Base-by-base conservation (phyloP, 1,140 invertebrate species). In the Sitobion miscanthi region DNA sequence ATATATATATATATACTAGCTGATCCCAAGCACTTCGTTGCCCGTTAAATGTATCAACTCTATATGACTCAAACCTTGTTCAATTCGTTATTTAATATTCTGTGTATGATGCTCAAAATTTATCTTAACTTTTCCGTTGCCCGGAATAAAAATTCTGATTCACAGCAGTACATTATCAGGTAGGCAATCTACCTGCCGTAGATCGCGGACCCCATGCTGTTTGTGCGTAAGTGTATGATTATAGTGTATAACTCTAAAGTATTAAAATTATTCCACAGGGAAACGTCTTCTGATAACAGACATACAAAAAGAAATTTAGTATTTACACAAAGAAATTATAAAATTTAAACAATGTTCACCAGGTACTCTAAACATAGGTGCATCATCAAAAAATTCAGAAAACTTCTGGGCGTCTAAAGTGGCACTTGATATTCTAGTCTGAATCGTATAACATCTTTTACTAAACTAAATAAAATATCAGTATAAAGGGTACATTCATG, bases 381-480 rank as follows among this genome's bases (percentile, higher is more conserved):
- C 99, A 95, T 99, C 98, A 95, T 99, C 99, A 95, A 99, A 95
- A 95, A 99, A 99, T 94, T 97, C 97, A 38, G 99, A 99, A 95
- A 99, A 99, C 95, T 99, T 99, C 94, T 99, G 97, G 77, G 99
- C 99, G 96, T 99, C 99, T 54, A 99, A 95, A 0, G 99, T 99
- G 20, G 99, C 99, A 95, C 98, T 99, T 0, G 99, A 99, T 94
- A 99, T 99, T 99, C 99, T 0, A 98, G 96, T 94, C 99, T 96
- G 96, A 99, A 99, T 93, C 99, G 96, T 2, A 98, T 97, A 94
- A 99, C 99, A 95, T 99, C 99, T 96, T 99, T 99, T 0, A 99
- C 98, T 82, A 99, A 96, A 42, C 99, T 99, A 96, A 99, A 99
- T 57, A 99, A 96, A 95, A 99, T 98, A 95, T 99, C 99, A 9